Base-by-base conservation (phyloP, 2,113 vertebrate species). In the Gobius niger region DNA sequence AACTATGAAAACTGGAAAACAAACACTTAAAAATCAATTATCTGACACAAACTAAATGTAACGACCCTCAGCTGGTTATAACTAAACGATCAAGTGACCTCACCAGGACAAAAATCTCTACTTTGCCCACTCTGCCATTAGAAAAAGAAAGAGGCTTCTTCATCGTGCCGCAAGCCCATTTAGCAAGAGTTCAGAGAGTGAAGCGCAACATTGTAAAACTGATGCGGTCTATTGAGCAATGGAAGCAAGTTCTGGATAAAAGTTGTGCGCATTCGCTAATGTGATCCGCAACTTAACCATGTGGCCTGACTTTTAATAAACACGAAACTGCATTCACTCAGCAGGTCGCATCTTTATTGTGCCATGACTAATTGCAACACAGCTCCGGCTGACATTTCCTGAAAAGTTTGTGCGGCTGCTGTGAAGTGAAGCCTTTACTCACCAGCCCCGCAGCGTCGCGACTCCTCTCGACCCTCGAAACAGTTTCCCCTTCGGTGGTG, bases 31-130 rank as follows among this genome's bases (percentile, higher is more conserved):
- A 34, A 68, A 82, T 71, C 34, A 18, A 79, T 84, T 75, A 67
- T 63, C 41, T 47, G 63, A 81, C 68, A 73, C 63, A 63, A 73
- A 67, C 1, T 56, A 75, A 84, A 83, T 84, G 72, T 91, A 93
- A 93, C 93, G 83, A 91, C 85, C 83, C 77, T 96, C 95, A 96
- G 94, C 94, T 95, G 95, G 85, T 78, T 80, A 64, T 68, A 40
- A 73, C 79, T 78, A 64, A 72, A 0, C 5, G 72, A 88, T 93
- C 93, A 94, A 91, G 80, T 91, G 94, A 94, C 90, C 82, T 16
- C 2, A 11, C 52, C 46, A 34, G 5, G 0, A 6, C 4, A 18
- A 80, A 60, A 44, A 42, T 15, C 13, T 42, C 3, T 6, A 59
- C 57, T 60, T 60, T 44, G 5, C 5, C 40, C 40, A 60, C 4